Evolutionary conservation across 2,113 vertebrate species (phyloP).

Genomic region (Muntiacus muntjak): DNA sequence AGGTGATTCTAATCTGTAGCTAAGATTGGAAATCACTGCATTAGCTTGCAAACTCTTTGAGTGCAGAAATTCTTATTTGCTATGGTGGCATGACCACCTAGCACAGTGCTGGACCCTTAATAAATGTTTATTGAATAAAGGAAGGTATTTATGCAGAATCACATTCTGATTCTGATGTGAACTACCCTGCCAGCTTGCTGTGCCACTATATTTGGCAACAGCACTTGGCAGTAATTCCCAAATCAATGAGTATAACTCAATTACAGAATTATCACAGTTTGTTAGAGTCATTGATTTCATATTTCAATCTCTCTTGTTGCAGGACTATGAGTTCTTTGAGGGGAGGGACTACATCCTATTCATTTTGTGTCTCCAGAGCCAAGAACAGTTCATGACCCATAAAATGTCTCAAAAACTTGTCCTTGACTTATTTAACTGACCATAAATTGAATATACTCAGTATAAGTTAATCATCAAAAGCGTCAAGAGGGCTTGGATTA

Average conservation of each 20-base stretch:
- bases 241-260: slow-evolving; percentile 59
- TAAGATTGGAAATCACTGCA: not conserved
- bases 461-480: slow-evolving; percentile 21
- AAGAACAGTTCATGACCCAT: not conserved
- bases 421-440: slow-evolving; percentile 36
- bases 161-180: not conserved
- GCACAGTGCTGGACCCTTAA: not conserved
- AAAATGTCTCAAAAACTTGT: slow-evolving; percentile 19
- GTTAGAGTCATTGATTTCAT: slow-evolving; percentile 46
- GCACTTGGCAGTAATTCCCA: slow-evolving; percentile 48
- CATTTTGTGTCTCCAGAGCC: slow-evolving; percentile 10
- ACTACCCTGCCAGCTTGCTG: not conserved
- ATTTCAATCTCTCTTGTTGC: slow-evolving; percentile 2
- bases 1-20: not conserved
- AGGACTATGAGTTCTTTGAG: not conserved
- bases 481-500: not conserved
- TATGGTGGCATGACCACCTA: not conserved
- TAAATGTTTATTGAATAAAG: not conserved
- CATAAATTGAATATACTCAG: not conserved
- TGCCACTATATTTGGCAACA: slow-evolving; percentile 35
- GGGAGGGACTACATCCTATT: not conserved
- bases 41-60: not conserved
- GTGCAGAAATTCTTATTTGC: not conserved
- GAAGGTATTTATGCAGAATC: not conserved
- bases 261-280: slow-evolving; percentile 57